Evolutionary conservation across 2,113 vertebrate genomes (phyloP).

Genomic region (Sinocyclocheilus anshuiensis): DNA sequence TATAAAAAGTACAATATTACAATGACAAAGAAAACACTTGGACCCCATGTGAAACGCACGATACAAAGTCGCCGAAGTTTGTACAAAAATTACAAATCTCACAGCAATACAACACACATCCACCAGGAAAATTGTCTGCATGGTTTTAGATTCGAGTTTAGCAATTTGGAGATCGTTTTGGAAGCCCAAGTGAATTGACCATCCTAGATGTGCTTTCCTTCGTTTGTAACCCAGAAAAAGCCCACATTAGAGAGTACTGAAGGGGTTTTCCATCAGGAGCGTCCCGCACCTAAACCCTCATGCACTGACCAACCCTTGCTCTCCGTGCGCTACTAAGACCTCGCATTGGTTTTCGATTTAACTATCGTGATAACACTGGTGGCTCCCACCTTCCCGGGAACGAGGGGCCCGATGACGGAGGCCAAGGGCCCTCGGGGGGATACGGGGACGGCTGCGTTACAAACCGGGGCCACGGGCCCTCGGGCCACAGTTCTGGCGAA

Average conservation of each 20-base stretch:
- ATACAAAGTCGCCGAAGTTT: conserved; percentile 74
- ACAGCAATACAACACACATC: conserved; percentile 55
- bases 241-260: conserved; percentile 21
- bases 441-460: conserved; percentile 59
- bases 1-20: conserved; percentile 70
- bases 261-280: neutral
- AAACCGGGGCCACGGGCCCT: conserved; percentile 83
- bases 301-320: conserved; percentile 55
- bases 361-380: conserved; percentile 99
- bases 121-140: conserved; percentile 64
- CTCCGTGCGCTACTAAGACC: conserved; percentile 80
- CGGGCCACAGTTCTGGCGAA: conserved; percentile 96
- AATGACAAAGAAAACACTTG: conserved; percentile 63
- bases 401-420: conserved; percentile 86
- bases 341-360: conserved; percentile 94
- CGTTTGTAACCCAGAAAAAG: conserved; percentile 22
- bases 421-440: conserved; percentile 81
- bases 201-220: conserved; percentile 27
- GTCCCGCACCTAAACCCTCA: conserved; percentile 48
- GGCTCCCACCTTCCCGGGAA: conserved; percentile 93
- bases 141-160: conserved; percentile 56
- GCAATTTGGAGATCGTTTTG: conserved; percentile 45
- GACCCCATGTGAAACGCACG: conserved; percentile 74
- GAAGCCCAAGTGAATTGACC: conserved; percentile 47
- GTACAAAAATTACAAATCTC: conserved; percentile 69